Evolutionary conservation across 35 echinoderm and acorn worm genomes (phyloP), one percentile per base, ranked within the genome.

Genomic region (Apostichopus parvimensis): DNA sequence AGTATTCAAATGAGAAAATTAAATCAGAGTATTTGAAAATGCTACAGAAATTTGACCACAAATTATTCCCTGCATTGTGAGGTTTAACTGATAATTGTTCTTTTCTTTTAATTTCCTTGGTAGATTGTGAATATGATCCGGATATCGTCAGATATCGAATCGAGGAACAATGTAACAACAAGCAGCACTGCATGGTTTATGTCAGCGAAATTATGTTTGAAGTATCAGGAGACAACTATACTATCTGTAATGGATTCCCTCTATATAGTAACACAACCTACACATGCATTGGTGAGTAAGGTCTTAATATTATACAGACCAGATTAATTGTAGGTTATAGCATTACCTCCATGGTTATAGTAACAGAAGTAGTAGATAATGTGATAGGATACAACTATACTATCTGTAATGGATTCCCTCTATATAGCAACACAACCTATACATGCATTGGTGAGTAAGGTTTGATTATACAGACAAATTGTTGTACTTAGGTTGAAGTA

Each of bases 101-200:
- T 79, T 90, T 18, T 18, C 14, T 82, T 53, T 45, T 45, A 45
- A 45, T 45, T 73, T 66, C 64, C 8, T 79, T 61, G 80, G 13
- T 84, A 97, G 95, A 97, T 88, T 97, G 95, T 77, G 93, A 94
- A 20, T 97, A 97, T 61, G 88, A 97, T 54, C 53, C 87, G 4
- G 95, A 97, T 5, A 91, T 88, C 1, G 95, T 96, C 8, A 14
- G 76, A 57, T 90, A 94, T 54, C 90, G 95, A 6, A 24, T 97
- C 53, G 83, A 97, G 91, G 60, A 91, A 4, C 95, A 97, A 80
- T 97, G 95, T 79, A 92, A 97, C 87, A 97, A 97, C 71, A 94
- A 97, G 83, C 91, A 92, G 53, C 90, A 94, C 28, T 97, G 93
- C 55, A 88, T 86, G 78, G 80, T 94, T 21, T 78, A 97, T 61